Base-by-base conservation (phyloP, 2,113 vertebrate species). In the Rhegmatorhina hoffmannsi region DNA sequence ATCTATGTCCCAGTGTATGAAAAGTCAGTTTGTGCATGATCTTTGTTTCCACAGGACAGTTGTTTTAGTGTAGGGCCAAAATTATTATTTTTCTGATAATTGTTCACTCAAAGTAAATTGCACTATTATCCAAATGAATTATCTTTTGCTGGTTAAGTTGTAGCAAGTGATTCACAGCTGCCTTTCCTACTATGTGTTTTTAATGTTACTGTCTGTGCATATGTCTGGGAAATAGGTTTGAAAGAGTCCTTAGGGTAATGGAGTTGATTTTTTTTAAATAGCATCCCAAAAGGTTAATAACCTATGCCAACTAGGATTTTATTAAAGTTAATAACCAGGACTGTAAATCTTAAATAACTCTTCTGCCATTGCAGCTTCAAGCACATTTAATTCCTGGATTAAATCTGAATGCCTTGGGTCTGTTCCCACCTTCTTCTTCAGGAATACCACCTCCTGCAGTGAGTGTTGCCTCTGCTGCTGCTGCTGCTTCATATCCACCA, bases 371-470 rank as follows among this genome's bases (percentile, higher is more conserved):
- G n/a, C 98, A 99, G 99, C 98, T 99, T 97, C 99, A 99, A 98
- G 99, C 99, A 95, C 99, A 99, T 98, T 98, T 99, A 97, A 99
- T 99, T 97, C 99, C 99, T 92, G 99, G 99, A 91, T 98, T 99
- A 96, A 99, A 99, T 98, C 98, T 99, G 94, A 99, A 99, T 82
- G 99, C 99, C 74, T 98, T 99, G 97, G 99, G 99, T 92, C 97
- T 99, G 76, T 99, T 99, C 96, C 99, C 99, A 62, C 98, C 98
- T 67, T 98, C 98, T 60, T 98, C 98, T 68, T 98, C 99, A 90
- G 98, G 98, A 89, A 98, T 99, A 98, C 98, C 98, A 33, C 98
- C 99, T 81, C 98, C 99, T 20, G 98, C 99, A 98, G 98, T 98
- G 96, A 98, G 97, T 12, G 98, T 98, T 82, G 98, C 99, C 24